Base-by-base conservation (phyloP, 2,113 vertebrate genomes). In the Heterotis niloticus region DNA sequence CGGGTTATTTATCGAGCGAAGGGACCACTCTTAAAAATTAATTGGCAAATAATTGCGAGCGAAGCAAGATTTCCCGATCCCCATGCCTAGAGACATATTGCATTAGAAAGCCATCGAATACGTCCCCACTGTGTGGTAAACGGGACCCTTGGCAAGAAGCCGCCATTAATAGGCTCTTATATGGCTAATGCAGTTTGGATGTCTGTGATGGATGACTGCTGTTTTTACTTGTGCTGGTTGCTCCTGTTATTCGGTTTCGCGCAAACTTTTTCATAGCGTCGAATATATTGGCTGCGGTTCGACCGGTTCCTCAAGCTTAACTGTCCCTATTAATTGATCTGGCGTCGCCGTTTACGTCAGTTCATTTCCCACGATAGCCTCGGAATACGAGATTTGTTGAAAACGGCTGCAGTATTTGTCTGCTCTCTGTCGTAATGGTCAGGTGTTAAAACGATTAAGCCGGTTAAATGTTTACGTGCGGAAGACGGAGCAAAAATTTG, bases 1-100 rank as follows among this genome's bases (percentile, higher is more conserved):
- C 85, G 87, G 86, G 90, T 91, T 88, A 86, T 90, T 89, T 88
- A 89, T 88, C 86, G 88, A 88, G 84, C 81, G 83, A 79, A 79
- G 80, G n/a, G 69, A 16, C 10, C 17, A 68, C 82, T 82, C 84
- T 88, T 81, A 87, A 89, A 89, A 90, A 92, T 89, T 88, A 90
- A 91, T 87, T 84, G 84, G 87, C 85, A 86, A 89, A 89, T 91
- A 91, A 91, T 90, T 91, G 87, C 73, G 69, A 78, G 84, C 85
- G 88, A 90, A 86, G 81, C 83, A 56, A 17, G 74, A 81, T 82
- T 81, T 83, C 80, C 80, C 52, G 78, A 73, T 24, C 83, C 82
- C 66, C 64, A 7, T 44, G 79, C 72, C 70, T 28, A 0, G 66
- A 87, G 83, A 88, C 86, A 86, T 85, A 85, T 86, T 79, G 83